These are phyloP conservation scores for Rhynchonycteris naso DNA, from an alignment of 2,797 vertebrate species.

Conservation along the genomic window DNA sequence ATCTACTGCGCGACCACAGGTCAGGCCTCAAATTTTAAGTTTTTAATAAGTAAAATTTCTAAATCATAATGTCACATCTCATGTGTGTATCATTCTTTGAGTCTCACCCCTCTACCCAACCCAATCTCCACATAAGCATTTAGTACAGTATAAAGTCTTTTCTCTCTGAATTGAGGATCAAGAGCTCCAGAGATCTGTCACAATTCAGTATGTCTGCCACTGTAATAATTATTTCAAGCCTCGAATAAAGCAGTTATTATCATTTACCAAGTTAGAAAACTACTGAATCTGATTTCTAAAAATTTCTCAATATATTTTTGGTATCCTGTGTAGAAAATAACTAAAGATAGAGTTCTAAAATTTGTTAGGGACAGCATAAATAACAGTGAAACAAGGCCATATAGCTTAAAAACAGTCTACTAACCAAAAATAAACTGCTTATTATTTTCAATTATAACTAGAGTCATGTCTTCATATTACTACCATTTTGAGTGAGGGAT, in stretches of 20 bases:
- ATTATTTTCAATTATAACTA: not conserved
- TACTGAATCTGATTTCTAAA: not conserved
- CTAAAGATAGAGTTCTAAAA: not conserved
- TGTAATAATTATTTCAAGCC: not conserved
- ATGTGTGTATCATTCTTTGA: not conserved
- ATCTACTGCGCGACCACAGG: too few relatives aligned
- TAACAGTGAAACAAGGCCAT: not conserved
- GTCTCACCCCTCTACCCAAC: not conserved
- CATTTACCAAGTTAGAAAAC: not conserved
- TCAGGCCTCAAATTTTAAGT: not conserved
- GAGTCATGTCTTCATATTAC: not conserved
- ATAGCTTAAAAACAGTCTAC: not conserved
- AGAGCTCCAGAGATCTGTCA: not conserved
- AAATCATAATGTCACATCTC: not conserved
- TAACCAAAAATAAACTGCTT: not conserved
- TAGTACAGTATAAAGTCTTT: not conserved
- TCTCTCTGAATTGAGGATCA: not conserved
- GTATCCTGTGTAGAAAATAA: not conserved
- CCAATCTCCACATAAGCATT: not conserved
- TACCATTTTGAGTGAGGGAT: not conserved
- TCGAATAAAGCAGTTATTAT: not conserved
- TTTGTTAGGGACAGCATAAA: not conserved
- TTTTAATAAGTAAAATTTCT: not conserved
- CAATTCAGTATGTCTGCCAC: not conserved
- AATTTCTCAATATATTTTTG: not conserved